phyloP scores from a whole-genome alignment of 1,140 invertebrate species.

The Nilaparvata lugens region DNA sequence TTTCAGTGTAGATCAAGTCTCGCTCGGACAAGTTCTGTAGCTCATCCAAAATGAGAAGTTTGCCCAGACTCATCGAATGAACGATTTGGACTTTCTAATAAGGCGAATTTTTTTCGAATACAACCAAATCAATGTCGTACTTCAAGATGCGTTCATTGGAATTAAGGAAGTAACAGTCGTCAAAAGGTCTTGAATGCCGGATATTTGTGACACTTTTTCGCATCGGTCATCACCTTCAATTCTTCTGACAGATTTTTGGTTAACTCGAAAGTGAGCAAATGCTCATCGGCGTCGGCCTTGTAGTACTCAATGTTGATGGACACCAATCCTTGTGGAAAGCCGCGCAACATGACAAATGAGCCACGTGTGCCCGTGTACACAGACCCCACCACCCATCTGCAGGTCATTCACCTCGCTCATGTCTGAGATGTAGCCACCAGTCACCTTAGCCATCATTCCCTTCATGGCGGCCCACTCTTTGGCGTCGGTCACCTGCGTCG shows the following conservation, averaged over 20 bases:
- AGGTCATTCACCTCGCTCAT: constrained; percentile 47
- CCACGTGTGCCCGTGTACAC: constrained; percentile 57
- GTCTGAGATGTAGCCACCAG: constrained; percentile 56
- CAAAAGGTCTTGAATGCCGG: too few species aligned
- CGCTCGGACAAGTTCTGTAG: constrained; percentile 88
- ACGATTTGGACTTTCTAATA: constrained; percentile 88
- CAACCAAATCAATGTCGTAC: constrained; percentile 78
- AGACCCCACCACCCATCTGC: constrained; percentile 50
- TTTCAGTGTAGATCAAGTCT: constrained; percentile 86
- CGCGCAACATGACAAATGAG: constrained; percentile 56
- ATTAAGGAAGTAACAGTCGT: too few species aligned
- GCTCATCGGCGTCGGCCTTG: constrained; percentile 58
- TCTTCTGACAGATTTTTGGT: too few species aligned
- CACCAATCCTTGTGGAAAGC: constrained; percentile 59
- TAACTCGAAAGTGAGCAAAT: constrained; percentile 60
- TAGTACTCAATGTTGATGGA: constrained; percentile 76
- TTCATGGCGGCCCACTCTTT: constrained; percentile 53
- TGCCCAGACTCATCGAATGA: constrained; percentile 79
- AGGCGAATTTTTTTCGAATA: constrained; percentile 70
- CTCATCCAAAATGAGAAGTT: constrained; percentile 81
- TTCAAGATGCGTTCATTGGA: constrained; percentile 86
- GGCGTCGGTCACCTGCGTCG: constrained; percentile 50
- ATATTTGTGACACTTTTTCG: too few species aligned
- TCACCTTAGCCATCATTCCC: constrained; percentile 40
- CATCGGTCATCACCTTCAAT: too few species aligned